Conservation (phyloP, 2,113 vertebrate genomes). For the Zapornia atra region DNA sequence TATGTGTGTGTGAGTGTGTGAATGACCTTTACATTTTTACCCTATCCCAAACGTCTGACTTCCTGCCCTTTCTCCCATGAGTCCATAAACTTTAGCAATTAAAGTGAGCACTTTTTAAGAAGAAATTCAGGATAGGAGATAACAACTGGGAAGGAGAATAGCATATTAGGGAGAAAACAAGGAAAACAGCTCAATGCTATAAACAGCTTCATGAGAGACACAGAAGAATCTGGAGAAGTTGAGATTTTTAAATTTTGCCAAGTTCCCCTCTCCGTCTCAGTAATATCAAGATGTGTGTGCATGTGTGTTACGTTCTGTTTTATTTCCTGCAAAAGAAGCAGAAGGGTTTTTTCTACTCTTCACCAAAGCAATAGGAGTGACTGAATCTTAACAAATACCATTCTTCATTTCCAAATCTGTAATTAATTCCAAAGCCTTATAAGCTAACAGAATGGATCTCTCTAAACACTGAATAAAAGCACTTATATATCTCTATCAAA, state of each 20-base stretch:
- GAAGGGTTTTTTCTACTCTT: neutral
- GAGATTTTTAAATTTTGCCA: neutral
- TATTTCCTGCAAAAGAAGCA: neutral
- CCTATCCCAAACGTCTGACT: slow-evolving; percentile 67
- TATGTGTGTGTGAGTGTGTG: slow-evolving; percentile 56
- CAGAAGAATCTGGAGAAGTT: neutral
- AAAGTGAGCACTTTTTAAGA: slow-evolving; percentile 44
- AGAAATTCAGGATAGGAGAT: slow-evolving; percentile 18
- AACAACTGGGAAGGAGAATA: neutral
- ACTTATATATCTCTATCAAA: neutral
- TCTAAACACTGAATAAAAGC: neutral
- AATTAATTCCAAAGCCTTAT: neutral
- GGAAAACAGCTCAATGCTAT: neutral
- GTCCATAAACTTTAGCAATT: slow-evolving; percentile 52
- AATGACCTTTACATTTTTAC: slow-evolving; percentile 76
- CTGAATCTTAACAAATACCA: neutral
- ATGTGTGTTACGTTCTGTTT: neutral
- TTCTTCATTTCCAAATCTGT: neutral
- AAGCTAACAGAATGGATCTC: neutral
- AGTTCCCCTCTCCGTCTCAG: neutral
- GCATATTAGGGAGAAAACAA: neutral
- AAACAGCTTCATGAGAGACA: neutral
- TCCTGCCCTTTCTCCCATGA: slow-evolving; percentile 71
- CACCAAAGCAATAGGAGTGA: neutral
- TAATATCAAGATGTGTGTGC: neutral